phyloP scores from a whole-genome alignment of 2,888 invertebrate genomes.

The Caenorhabditis sp. region DNA sequence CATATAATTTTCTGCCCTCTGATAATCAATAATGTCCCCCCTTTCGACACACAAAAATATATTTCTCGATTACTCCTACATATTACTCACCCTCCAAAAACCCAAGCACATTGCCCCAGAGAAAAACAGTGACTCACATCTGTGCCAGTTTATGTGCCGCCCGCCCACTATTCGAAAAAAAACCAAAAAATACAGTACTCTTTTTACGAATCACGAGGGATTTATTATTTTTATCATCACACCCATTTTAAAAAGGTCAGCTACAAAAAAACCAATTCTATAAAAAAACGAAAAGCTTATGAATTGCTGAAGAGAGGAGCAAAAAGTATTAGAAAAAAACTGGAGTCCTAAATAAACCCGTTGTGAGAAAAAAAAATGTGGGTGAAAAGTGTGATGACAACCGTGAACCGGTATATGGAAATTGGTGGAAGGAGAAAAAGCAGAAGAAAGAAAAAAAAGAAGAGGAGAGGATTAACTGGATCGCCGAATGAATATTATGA shows the following conservation, averaged over 20 bases:
- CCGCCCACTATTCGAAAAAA: too few relatives aligned
- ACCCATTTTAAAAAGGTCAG: too few relatives aligned
- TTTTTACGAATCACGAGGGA: too few relatives aligned
- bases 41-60: neutral
- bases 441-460: neutral
- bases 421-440: neutral
- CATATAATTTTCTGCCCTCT: too few relatives aligned
- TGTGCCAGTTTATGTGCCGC: neutral
- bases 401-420: neutral
- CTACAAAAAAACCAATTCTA: neutral
- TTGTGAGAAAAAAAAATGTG: neutral
- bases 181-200: neutral
- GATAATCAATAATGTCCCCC: too few relatives aligned
- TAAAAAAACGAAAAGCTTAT: neutral
- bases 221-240: too few relatives aligned
- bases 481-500: neutral
- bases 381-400: neutral
- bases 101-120: neutral
- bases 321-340: neutral
- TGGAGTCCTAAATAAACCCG: neutral
- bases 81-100: neutral
- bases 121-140: neutral
- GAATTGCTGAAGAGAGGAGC: neutral
- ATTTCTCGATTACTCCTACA: neutral
- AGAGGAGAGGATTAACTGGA: neutral